phyloP scores from a whole-genome alignment of 2,888 invertebrate genomes.

The Leucoma salicis region DNA sequence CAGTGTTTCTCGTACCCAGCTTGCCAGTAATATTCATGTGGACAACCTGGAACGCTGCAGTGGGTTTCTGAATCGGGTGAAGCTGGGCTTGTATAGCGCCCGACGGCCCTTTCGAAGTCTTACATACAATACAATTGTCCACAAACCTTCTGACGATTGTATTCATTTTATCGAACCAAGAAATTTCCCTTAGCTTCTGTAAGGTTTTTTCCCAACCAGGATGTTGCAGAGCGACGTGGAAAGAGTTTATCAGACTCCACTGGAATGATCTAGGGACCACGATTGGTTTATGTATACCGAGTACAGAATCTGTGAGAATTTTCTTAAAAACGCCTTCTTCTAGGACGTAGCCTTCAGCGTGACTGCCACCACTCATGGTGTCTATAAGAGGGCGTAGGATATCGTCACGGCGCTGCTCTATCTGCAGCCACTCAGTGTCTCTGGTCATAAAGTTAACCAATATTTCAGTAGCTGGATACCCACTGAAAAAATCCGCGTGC shows the following conservation, averaged over 20 bases:
- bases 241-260: too few species aligned
- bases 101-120: constrained; percentile 30
- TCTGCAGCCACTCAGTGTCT: constrained; percentile 25
- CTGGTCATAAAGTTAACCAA: constrained; percentile 18
- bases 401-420: constrained; percentile 3
- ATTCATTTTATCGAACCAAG: constrained; percentile 28
- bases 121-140: constrained; percentile 33
- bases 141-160: constrained; percentile 34
- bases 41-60: too few species aligned
- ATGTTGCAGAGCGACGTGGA: constrained; percentile 21
- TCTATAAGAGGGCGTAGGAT: not conserved
- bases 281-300: not conserved
- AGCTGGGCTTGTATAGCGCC: constrained; percentile 15
- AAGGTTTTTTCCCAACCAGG: constrained; percentile 1
- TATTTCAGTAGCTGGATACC: constrained; percentile 26
- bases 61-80: constrained; percentile 16
- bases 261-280: not conserved
- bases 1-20: too few species aligned
- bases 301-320: not conserved
- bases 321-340: not conserved
- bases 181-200: not conserved
- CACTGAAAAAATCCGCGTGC: constrained; percentile 34
- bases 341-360: constrained; percentile 3
- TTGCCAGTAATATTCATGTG: too few species aligned
- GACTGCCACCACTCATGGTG: too few species aligned